Base-by-base conservation (phyloP, 2,113 vertebrate genomes). In the Siphamia tubifer region DNA sequence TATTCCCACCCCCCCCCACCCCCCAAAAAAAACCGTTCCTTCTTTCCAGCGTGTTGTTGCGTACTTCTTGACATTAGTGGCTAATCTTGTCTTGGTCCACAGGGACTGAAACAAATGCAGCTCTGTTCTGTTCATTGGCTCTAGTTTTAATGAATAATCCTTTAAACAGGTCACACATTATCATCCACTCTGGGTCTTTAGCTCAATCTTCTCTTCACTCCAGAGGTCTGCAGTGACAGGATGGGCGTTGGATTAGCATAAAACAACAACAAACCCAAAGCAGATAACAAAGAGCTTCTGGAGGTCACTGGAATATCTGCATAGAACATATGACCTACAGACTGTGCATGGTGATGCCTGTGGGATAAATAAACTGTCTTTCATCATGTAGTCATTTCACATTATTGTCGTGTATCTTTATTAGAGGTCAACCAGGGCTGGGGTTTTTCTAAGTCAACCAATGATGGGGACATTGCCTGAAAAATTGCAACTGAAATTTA, bases 161-260 rank as follows among this genome's bases (percentile, higher is more conserved):
- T 58, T 25, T 25, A 69, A 65, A 79, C 23, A n/a, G 45, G 36
- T 48, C 39, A 68, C 57, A 70, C 52, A 55, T 66, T 68, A 81
- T 60, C 51, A 39, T 47, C 21, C 36, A 13, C 40, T 64, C 7
- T 0, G 9, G 32, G 51, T 34, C 16, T 27, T 54, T 11, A 40
- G 21, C 31, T 44, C 30, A 23, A 52, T 42, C n/a, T 11, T 32
- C 63, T 64, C 71, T 44, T 19, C 23, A 38, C 48, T 60, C 77
- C 67, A 69, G 52, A 74, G 53, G 79, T 68, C 52, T 56, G 40
- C 53, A 71, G 56, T 55, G 55, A 77, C 71, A 69, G 64, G 34
- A 34, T 19, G 20, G 24, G 28, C 49, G 67, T 58, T 65, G 78
- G 79, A 79, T 79, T 69, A 77, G 34, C 51, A 45, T 47, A 23